Evolutionary conservation across 2,797 vertebrate genomes (phyloP).

Genomic region (Gambusia yucatana): DNA sequence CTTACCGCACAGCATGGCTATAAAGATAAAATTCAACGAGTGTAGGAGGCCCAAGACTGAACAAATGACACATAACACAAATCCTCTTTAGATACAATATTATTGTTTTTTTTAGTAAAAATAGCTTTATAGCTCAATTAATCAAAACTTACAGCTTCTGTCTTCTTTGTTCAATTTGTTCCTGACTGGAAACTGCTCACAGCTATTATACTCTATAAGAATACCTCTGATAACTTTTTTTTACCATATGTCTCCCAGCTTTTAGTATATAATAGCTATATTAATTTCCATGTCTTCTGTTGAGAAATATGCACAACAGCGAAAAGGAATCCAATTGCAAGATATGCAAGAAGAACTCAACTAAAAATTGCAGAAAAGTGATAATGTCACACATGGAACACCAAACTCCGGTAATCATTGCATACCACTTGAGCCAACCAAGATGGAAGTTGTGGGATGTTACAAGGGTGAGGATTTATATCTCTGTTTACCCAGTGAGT

Average conservation of each 20-base stretch:
- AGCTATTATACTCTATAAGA: neutral
- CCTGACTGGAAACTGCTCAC: neutral
- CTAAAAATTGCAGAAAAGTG: neutral
- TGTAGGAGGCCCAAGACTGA: slow-evolving; percentile 39
- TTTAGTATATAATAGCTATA: neutral
- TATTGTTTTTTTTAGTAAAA: slow-evolving; percentile 20
- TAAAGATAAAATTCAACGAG: slow-evolving; percentile 59
- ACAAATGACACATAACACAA: slow-evolving; percentile 43
- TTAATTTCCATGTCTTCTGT: neutral
- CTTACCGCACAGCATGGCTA: slow-evolving; percentile 49
- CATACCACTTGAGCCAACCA: neutral
- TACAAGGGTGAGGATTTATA: neutral
- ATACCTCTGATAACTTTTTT: neutral
- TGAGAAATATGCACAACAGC: neutral
- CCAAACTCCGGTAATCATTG: neutral
- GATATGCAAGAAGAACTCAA: neutral
- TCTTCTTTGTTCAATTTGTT: slow-evolving; percentile 1
- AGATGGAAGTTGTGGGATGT: neutral
- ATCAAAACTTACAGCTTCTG: slow-evolving; percentile 14
- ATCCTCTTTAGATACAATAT: slow-evolving; percentile 32
- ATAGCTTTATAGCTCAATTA: slow-evolving; percentile 35
- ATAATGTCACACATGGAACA: neutral
- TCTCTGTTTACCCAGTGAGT: neutral
- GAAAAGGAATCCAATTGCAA: neutral
- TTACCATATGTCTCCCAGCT: neutral